These are phyloP conservation scores for Rhagonycha lutea DNA, from an alignment of 2,888 invertebrate genomes.

Conservation along the genomic window DNA sequence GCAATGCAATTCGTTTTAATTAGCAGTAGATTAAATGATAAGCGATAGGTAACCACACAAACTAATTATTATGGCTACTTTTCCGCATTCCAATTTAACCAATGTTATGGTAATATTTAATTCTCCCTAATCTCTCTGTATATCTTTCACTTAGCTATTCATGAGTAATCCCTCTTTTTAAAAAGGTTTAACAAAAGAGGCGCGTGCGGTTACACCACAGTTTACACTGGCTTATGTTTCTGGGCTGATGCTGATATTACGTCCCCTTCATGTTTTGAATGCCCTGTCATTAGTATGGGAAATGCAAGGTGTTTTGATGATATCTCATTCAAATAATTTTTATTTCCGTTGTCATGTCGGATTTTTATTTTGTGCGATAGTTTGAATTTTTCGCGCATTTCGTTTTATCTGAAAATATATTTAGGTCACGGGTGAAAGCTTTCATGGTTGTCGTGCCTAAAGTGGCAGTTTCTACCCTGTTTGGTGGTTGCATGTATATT, in stretches of 20 bases:
- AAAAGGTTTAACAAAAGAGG: constrained; percentile 40
- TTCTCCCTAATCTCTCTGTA: constrained; percentile 48
- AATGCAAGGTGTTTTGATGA: constrained; percentile 41
- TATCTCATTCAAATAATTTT: constrained; percentile 9
- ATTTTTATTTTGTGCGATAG: neutral
- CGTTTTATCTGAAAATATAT: neutral
- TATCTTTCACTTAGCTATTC: constrained; percentile 51
- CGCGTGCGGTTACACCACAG: constrained; percentile 46
- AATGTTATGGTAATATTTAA: constrained; percentile 47
- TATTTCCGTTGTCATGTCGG: neutral
- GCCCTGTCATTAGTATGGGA: constrained; percentile 43
- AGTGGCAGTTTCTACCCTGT: neutral
- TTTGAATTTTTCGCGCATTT: neutral
- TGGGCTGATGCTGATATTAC: constrained; percentile 15
- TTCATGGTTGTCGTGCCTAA: neutral
- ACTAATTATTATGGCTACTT: constrained; percentile 38
- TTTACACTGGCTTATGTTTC: constrained; percentile 41
- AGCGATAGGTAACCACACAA: constrained; percentile 24
- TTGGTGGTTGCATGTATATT: neutral
- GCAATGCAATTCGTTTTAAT: neutral
- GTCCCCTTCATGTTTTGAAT: constrained; percentile 31
- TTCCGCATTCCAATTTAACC: constrained; percentile 31
- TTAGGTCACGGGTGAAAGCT: neutral
- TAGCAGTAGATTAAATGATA: neutral
- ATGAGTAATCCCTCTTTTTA: constrained; percentile 48